These are phyloP conservation scores for Microcaecilia unicolor DNA, from an alignment of 2,797 vertebrate genomes.

Conservation along the genomic window DNA sequence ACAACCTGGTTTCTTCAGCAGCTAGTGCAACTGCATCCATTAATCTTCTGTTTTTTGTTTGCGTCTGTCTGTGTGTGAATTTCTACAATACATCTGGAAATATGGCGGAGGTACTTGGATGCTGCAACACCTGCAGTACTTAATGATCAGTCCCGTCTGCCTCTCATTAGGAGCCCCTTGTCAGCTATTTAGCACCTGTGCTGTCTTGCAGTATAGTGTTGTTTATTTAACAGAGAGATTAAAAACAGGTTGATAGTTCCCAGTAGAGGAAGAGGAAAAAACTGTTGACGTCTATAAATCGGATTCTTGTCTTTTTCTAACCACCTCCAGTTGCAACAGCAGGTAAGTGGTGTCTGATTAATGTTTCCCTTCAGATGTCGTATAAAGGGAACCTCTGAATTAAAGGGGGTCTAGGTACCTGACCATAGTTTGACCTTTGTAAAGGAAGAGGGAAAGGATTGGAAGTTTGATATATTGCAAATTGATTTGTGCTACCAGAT, in stretches of 20 bases:
- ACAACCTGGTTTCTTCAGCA: too few species aligned
- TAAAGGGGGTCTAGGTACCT: neutral
- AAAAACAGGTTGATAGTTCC: conserved; percentile 9
- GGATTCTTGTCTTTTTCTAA: conserved; percentile 6
- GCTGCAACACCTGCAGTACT: conserved; percentile 12
- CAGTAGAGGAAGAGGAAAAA: neutral
- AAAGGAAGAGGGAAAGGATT: neutral
- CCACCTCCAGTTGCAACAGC: conserved; percentile 1
- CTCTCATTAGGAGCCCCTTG: conserved; percentile 10
- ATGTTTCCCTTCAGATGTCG: too few species aligned
- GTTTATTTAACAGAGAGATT: conserved; percentile 30
- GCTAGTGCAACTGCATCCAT: neutral
- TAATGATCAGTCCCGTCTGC: conserved; percentile 9
- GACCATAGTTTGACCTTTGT: too few species aligned
- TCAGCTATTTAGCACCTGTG: conserved; percentile 23
- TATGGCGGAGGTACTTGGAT: neutral
- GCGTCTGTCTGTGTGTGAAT: neutral
- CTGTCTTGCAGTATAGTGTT: neutral
- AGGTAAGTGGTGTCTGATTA: neutral
- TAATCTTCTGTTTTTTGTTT: conserved; percentile 8
- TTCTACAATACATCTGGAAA: neutral
- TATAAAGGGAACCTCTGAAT: too few species aligned
- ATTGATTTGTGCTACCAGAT: too few species aligned
- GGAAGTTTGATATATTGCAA: too few species aligned
- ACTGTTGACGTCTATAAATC: neutral